Evolutionary conservation across 2,888 invertebrate species (phyloP), one percentile per base, ranked within the genome.

Genomic region (Coleophora flavipennella): DNA sequence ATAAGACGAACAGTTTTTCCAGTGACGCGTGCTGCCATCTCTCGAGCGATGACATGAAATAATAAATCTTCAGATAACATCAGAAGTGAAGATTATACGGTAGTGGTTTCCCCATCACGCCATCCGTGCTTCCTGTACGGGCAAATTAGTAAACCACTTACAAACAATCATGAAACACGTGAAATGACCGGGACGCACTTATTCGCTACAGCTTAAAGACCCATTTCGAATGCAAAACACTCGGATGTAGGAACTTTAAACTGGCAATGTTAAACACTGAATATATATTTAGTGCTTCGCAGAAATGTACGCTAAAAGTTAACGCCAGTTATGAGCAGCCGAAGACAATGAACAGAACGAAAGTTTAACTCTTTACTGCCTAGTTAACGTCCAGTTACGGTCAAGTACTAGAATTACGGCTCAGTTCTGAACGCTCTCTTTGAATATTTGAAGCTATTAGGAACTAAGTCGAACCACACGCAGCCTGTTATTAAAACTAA

Each of bases 31-130:
- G 77, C 73, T 73, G 79, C 80, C 83, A 83, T 80, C 83, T 83
- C 70, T 72, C 62, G 78, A 70, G 54, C 67, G 80, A 70, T 73
- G 80, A 80, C 80, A 78, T 78, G 68, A 67, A 66, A 70, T 75
- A 81, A 83, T 84, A 84, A 84, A 84, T 84, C 83, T 74, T 67
- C 37, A 59, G 84, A 84, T 84, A 84, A 84, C 76, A 83, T 84
- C 84, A 78, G 73, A 80, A 68, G 67, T 67, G 58, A 69, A 80
- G 81, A 84, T 84, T 84, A 84, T 74, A 83, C 83, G 83, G 71
- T 73, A 59, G 65, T 72, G 72, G 67, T 71, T 70, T 60, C 73
- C 67, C 67, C 73, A 75, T 66, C 74, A 79, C 70, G 69, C 78
- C 78, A 81, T 73, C 81, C 83, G 76, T 81, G 65, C 74, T 83